Conservation (phyloP, 2,888 invertebrate species). For the Strigamia maritima region DNA sequence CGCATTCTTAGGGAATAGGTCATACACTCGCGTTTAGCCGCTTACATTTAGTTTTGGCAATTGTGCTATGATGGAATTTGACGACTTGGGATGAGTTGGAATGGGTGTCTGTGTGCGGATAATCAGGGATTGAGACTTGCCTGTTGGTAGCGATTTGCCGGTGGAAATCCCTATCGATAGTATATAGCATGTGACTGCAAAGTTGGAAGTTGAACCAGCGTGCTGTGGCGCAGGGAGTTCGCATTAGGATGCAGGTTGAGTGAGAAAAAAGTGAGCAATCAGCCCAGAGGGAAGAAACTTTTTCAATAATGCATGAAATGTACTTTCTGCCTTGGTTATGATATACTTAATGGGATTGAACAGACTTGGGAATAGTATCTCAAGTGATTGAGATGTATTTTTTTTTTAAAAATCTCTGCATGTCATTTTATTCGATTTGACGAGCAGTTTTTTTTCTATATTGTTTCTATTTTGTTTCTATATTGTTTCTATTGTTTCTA, state of each 20-base stretch:
- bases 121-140: neutral
- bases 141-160: neutral
- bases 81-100: neutral
- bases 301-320: slow-evolving; percentile 4
- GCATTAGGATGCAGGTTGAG: neutral
- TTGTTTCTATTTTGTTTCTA: too few relatives aligned
- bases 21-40: neutral
- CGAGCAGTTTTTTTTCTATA: too few relatives aligned
- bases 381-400: neutral
- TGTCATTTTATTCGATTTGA: neutral
- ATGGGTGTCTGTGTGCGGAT: neutral
- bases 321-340: neutral
- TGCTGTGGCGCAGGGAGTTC: neutral
- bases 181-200: neutral
- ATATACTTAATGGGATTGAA: slow-evolving; percentile 4
- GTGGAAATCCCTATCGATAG: neutral
- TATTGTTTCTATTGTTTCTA: too few relatives aligned
- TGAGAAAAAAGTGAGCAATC: slow-evolving; percentile 4
- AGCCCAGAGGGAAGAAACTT: neutral
- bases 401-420: neutral
- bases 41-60: neutral
- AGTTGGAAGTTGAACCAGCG: neutral
- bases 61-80: neutral
- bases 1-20: too few relatives aligned
- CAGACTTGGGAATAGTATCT: neutral